Conservation (phyloP, 2,113 vertebrate species). For the Vulpes vulpes region DNA sequence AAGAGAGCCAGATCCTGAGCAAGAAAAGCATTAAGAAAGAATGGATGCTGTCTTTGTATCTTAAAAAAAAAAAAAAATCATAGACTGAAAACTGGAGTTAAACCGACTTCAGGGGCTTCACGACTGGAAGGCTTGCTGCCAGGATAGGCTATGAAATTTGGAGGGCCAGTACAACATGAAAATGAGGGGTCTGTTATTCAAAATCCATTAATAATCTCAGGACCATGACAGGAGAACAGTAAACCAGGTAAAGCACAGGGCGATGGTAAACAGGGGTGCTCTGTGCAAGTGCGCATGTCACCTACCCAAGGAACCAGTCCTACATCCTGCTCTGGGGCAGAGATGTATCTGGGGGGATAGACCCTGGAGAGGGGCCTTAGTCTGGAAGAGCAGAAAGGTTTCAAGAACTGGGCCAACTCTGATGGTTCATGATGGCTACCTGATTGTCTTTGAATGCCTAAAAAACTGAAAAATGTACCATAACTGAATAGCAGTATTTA, state of each 20-base stretch:
- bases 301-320: rapidly evolving
- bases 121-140: neutral
- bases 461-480: neutral
- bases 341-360: neutral
- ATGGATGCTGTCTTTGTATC: neutral
- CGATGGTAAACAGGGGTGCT: neutral
- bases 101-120: neutral
- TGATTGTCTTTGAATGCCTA: neutral
- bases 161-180: neutral
- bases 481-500: neutral
- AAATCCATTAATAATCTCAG: neutral
- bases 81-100: neutral
- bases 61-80: neutral
- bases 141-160: neutral
- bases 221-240: neutral
- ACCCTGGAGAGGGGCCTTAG: neutral
- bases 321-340: neutral
- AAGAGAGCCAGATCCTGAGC: neutral
- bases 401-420: neutral
- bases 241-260: neutral
- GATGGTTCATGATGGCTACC: neutral
- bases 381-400: neutral
- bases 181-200: neutral
- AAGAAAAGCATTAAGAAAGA: neutral
- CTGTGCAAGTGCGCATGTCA: too few relatives aligned